Evolutionary conservation across 2,113 vertebrate species (phyloP), one percentile per base, ranked within the genome.

Genomic region (Boulengeromyrus knoepffleri): DNA sequence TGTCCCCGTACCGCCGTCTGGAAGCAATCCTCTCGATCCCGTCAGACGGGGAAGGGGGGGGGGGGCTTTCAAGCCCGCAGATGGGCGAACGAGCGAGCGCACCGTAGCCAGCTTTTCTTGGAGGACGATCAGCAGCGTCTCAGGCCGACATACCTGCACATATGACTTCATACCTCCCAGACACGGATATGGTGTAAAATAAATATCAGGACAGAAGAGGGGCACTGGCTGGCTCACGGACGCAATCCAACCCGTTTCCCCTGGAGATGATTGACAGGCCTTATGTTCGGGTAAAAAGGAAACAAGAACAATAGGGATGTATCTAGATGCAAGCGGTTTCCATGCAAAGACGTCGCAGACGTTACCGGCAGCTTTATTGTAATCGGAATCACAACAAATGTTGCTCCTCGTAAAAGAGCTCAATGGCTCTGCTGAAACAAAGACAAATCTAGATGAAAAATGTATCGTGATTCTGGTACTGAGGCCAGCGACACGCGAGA

Each of bases 11-110:
- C 77, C 88, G 90, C 52, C 77, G 87, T 90, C 87, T 56, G 70
- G 21, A 31, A 56, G 70, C 24, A 36, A 85, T 49, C 83, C 92
- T 90, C 89, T 91, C 88, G 90, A 89, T 90, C 77, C 70, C 5
- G 36, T 77, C 70, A 77, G 31, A 89, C 90, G 80, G 80, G 91
- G 47, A 46, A 1, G 1, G 19, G 19, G 70, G 45, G 45, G 27
- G 46, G 45, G 45, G 45, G 42, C 10, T 87, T 66, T 12, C 56
- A 89, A 13, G 13, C n/a, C 66, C 27, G 13, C 66, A 52, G 49
- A 90, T 47, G 86, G 86, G 66, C 42, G 24, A 27, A 31, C 31
- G 66, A 49, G 86, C 39, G 47, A 88, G 49, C 77, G 15, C 3
- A 80, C 52, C 47, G n/a, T 88, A 70, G 70, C 87, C 88, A 89